Evolutionary conservation across 2,113 vertebrate genomes (phyloP).

Genomic region (Azemiops feae): DNA sequence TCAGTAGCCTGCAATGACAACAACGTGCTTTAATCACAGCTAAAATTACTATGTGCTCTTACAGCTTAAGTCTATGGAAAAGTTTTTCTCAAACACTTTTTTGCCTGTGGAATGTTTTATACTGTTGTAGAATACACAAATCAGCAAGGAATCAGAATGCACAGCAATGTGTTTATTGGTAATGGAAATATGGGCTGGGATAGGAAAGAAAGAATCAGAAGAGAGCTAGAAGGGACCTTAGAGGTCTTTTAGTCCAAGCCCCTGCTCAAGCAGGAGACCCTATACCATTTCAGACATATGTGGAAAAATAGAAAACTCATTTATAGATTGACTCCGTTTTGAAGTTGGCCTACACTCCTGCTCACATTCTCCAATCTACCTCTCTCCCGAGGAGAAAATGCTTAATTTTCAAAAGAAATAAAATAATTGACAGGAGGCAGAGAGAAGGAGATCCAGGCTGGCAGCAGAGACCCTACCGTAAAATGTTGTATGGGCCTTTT

Average conservation of each 20-base stretch:
- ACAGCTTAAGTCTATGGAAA: not conserved
- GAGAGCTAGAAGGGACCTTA: no score
- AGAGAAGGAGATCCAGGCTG: not conserved
- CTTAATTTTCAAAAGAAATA: not conserved
- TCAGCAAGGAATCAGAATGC: not conserved
- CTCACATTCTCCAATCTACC: not conserved
- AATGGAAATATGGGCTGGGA: not conserved
- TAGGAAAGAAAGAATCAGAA: not conserved
- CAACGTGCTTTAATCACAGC: not conserved
- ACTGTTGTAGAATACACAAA: not conserved
- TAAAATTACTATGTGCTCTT: not conserved
- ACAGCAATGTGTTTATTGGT: not conserved
- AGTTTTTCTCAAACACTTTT: not conserved
- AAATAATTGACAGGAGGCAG: not conserved
- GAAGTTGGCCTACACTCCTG: not conserved
- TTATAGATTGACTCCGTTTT: not conserved
- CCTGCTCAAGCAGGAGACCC: no score
- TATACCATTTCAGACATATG: no score
- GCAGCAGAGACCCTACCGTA: not conserved
- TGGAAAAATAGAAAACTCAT: not conserved
- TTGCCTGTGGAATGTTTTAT: not conserved
- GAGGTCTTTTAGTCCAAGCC: no score
- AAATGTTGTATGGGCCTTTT: not conserved
- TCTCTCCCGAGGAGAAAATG: not conserved
- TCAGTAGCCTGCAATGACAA: not conserved